A percentile compares a stretch with the other conserved stretches of the same genome.
Evolutionary conservation across 2,888 invertebrate genomes (phyloP).

Genomic region (Corythucha ciliata): DNA sequence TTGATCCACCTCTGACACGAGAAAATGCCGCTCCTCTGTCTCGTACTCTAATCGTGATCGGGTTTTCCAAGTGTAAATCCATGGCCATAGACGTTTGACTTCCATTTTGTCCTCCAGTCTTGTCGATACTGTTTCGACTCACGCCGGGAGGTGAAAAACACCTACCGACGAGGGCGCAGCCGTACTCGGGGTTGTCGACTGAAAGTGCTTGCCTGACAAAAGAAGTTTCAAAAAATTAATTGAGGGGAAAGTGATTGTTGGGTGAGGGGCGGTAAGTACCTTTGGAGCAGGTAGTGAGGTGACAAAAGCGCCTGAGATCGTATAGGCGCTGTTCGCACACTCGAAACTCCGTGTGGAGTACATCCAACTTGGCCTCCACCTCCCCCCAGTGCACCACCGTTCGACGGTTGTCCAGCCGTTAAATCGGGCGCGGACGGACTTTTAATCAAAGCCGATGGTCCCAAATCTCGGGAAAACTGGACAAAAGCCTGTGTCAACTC

Average conservation of each 20-base stretch:
- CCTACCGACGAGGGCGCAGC: conserved; percentile 34
- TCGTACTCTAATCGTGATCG: conserved; percentile 47
- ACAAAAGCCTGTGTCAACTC: conserved; percentile 46
- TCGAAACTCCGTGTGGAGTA: conserved; percentile 1
- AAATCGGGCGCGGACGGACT: conserved; percentile 55
- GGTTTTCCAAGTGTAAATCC: conserved; percentile 60
- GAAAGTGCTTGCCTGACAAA: conserved; percentile 60
- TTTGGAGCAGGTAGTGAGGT: conserved; percentile 53
- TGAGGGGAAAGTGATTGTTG: not conserved
- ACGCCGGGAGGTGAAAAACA: conserved; percentile 36
- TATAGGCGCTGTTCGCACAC: too few species aligned
- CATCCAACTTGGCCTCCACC: conserved; percentile 9
- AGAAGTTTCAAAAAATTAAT: not conserved
- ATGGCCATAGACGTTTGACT: conserved; percentile 62
- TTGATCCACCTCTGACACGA: conserved; percentile 56
- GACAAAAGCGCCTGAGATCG: conserved; percentile 51
- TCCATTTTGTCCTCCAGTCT: conserved; percentile 32
- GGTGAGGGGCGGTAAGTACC: too few species aligned
- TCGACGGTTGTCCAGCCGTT: conserved; percentile 38
- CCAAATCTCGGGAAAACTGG: conserved; percentile 45
- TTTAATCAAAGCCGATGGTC: conserved; percentile 38
- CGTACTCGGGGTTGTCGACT: conserved; percentile 55
- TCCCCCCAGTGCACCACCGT: conserved; percentile 8
- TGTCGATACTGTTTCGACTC: conserved; percentile 24
- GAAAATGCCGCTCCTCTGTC: too few species aligned